Base-by-base conservation (phyloP, 2,113 vertebrate genomes). In the Percopsis transmontana region DNA sequence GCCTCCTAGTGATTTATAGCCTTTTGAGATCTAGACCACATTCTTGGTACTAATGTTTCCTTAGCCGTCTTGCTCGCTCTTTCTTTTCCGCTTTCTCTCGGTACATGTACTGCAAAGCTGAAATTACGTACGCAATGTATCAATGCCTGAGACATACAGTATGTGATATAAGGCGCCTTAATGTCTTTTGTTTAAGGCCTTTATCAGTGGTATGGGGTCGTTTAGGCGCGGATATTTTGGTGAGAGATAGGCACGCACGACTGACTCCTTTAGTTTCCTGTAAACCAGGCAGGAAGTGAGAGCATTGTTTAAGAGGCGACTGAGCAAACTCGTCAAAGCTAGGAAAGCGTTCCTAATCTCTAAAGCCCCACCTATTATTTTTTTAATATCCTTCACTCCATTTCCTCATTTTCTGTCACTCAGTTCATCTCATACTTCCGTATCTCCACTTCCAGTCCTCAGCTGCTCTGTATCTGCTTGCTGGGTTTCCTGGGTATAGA, bases 241-340 rank as follows among this genome's bases (percentile, higher is more conserved):
- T 58, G n/a, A 2, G 14, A 39, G 52, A 60, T 66, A 70, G 50
- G 44, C 8, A 44, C 52, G 42, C 59, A 24, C 21, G 2, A 16
- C 27, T 42, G 62, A 47, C 60, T 16, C 40, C 44, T 13, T 27
- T 21, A 13, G 5, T 27, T 57, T 66, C 42, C 64, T 57, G 38
- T 24, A 38, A 66, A 40, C 54, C 54, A 61, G 74, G 70, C 54
- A 61, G 74, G 70, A 81, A 74, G 79, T 63, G 52, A 55, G 24
- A 74, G 69, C 71, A 81, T 74, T 77, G 79, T 74, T 66, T 39
- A 53, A 44, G 38, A 39, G 42, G 18, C 33, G 52, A 62, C 74
- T 81, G 70, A 70, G 70, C 70, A 81, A 81, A 81, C 74, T 74
- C 42, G 41, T 41, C 5, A 2, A 55, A 24, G 19, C 44, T 11